Base-by-base conservation (phyloP, 1,140 invertebrate species). In the Aphelenchoides avenae region DNA sequence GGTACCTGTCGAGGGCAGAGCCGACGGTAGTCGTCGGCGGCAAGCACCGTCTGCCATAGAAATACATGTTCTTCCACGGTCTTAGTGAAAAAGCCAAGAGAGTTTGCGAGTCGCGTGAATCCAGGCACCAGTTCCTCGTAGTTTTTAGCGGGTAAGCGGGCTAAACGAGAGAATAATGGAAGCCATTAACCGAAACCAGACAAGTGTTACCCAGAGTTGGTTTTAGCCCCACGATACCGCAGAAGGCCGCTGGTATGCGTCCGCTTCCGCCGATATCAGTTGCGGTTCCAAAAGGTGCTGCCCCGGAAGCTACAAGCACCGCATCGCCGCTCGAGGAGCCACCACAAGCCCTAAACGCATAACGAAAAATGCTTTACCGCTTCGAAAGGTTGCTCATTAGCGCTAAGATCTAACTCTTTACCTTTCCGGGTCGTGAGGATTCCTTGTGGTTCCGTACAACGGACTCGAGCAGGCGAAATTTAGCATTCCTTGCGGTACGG, bases 161-260 rank as follows among this genome's bases (percentile, higher is more conserved):
- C 55, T 61, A 24, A 58, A 48, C 13, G 24, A 27, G 5, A 36
- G 34, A 26, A 39, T 36, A 13, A 36, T 15, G 39, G 42, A 44
- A 44, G 9, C n/a, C n/a, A n/a, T n/a, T n/a, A n/a, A n/a, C n/a
- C n/a, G n/a, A n/a, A n/a, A n/a, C n/a, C n/a, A n/a, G 11, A 24
- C 24, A 34, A 2, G 5, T 4, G 11, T 31, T 59, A 27, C 66
- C 58, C 46, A 60, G 37, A 2, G 77, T 80, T 22, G 79, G 77
- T 60, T 81, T 81, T 2, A 81, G 41, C 22, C 68, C 61, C 37
- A 58, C 78, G 18, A 79, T 42, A 18, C 79, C 80, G 74, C 77
- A 79, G 52, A 79, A 63, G 27, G 64, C 40, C n/a, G 70, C 61
- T 3, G 79, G 79, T 29, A 79, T 53, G 49, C 52, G 52, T 51